A percentile compares a stretch with the other conserved stretches of the same genome.
Evolutionary conservation across 2,888 invertebrate genomes (phyloP).

Genomic region (Brenthis hecate): DNA sequence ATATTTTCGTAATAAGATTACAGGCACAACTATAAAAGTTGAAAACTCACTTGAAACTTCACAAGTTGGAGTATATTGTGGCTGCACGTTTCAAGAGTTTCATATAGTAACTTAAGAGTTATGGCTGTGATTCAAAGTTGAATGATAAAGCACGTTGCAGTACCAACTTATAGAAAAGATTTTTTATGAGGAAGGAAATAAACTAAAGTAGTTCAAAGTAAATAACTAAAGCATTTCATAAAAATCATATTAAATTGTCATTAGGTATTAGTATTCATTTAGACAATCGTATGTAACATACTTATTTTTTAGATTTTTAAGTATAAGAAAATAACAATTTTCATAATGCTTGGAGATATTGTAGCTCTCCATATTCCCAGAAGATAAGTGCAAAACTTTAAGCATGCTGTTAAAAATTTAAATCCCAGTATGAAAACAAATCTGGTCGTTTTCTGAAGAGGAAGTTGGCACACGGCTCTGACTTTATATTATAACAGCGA

Average conservation of each 20-base stretch:
- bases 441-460: slow-evolving; percentile 9
- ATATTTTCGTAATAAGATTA: slow-evolving; percentile 24
- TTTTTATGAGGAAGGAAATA: no score
- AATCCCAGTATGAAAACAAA: slow-evolving; percentile 15
- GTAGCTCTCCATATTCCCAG: neutral
- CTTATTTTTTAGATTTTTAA: no score
- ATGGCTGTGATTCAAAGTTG: slow-evolving; percentile 14
- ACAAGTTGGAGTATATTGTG: slow-evolving; percentile 14
- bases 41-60: slow-evolving; percentile 22
- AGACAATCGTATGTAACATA: no score
- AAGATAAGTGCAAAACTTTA: slow-evolving; percentile 1
- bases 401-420: slow-evolving; percentile 18
- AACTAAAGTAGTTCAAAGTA: no score
- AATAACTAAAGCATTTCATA: no score
- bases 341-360: neutral
- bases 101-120: slow-evolving; percentile 16
- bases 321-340: neutral
- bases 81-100: slow-evolving; percentile 14
- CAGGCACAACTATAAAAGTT: slow-evolving; percentile 25
- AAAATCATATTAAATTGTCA: no score
- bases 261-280: no score
- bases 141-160: slow-evolving; percentile 13
- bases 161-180: neutral
- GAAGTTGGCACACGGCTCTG: slow-evolving; percentile 1
- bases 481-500: slow-evolving; percentile 10